phyloP scores from a whole-genome alignment of 1,140 invertebrate species.

The Lineus longissimus region DNA sequence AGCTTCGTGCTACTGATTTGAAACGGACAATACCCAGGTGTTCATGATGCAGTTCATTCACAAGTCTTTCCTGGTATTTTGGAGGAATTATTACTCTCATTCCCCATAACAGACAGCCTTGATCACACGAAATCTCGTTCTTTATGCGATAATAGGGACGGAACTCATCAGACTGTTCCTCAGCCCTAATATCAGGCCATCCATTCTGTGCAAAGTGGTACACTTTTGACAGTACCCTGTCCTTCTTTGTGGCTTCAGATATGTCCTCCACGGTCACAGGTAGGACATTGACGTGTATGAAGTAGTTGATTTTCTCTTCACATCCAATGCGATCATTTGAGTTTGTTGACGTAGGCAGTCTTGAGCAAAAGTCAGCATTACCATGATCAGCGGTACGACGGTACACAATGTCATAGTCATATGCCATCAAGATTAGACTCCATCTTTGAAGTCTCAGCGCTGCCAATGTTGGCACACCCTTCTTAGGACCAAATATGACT shows the following conservation, averaged over 20 bases:
- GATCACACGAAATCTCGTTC: too few species aligned
- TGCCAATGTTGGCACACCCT: slow-evolving; percentile 36
- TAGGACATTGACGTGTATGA: slow-evolving; percentile 11
- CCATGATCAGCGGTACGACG: slow-evolving; percentile 14
- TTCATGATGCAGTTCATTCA: too few species aligned
- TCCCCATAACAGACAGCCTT: slow-evolving; percentile 17
- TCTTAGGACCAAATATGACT: slow-evolving; percentile 42
- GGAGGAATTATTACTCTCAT: slow-evolving; percentile 11
- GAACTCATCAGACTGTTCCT: not conserved
- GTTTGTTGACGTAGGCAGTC: slow-evolving; percentile 14
- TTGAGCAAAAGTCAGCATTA: slow-evolving; percentile 13
- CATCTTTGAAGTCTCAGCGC: slow-evolving; percentile 34
- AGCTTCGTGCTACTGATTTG: too few species aligned
- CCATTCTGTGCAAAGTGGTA: slow-evolving; percentile 6
- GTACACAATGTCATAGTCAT: slow-evolving; percentile 29
- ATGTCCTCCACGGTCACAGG: slow-evolving; percentile 11
- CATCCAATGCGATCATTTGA: not conserved
- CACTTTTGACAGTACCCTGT: slow-evolving; percentile 10
- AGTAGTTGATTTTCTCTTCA: slow-evolving; percentile 4
- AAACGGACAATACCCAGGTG: too few species aligned
- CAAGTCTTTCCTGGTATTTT: not conserved
- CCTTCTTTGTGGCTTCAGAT: slow-evolving; percentile 7
- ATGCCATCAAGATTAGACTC: slow-evolving; percentile 23
- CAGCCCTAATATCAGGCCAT: slow-evolving; percentile 6
- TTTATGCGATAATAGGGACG: too few species aligned